Evolutionary conservation across 2,888 invertebrate species (phyloP).

Genomic region (Tenthredo mesomela): DNA sequence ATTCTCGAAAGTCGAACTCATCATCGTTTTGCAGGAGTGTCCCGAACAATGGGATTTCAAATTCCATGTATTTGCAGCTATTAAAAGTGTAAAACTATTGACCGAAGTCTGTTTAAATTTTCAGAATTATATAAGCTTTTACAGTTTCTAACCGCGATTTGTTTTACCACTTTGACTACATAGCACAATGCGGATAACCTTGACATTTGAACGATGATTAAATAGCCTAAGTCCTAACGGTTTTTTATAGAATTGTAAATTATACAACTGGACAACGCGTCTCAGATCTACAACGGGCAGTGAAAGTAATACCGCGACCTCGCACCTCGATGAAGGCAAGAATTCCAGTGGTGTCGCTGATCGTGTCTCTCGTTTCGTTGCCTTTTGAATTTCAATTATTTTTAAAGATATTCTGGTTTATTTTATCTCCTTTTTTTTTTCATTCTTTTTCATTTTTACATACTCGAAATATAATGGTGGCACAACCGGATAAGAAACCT

Average conservation of each 20-base stretch:
- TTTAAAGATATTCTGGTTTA: background rate
- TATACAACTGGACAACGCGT: constrained; percentile 50
- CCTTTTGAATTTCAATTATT: constrained; percentile 18
- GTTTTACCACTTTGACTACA: background rate
- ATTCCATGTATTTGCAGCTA: constrained; percentile 50
- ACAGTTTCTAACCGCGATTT: background rate
- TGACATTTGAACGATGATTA: constrained; percentile 23
- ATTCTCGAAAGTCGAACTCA: constrained; percentile 45
- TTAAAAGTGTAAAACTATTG: constrained; percentile 43
- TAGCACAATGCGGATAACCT: constrained; percentile 6
- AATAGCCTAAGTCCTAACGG: background rate
- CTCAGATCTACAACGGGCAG: constrained; percentile 58
- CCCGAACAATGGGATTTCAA: constrained; percentile 53
- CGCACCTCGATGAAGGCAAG: constrained; percentile 60
- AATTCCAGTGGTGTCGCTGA: constrained; percentile 53
- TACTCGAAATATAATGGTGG: background rate
- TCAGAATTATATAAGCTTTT: background rate
- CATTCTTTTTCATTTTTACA: background rate
- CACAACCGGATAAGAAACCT: no score
- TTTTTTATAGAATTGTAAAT: constrained; percentile 23
- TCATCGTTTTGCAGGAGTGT: constrained; percentile 48
- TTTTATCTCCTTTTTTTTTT: background rate
- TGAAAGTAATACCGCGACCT: constrained; percentile 67
- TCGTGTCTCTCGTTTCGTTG: constrained; percentile 49
- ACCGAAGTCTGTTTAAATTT: background rate